Evolutionary conservation across 2,888 invertebrate genomes (phyloP).

Genomic region (Andrena marginata): DNA sequence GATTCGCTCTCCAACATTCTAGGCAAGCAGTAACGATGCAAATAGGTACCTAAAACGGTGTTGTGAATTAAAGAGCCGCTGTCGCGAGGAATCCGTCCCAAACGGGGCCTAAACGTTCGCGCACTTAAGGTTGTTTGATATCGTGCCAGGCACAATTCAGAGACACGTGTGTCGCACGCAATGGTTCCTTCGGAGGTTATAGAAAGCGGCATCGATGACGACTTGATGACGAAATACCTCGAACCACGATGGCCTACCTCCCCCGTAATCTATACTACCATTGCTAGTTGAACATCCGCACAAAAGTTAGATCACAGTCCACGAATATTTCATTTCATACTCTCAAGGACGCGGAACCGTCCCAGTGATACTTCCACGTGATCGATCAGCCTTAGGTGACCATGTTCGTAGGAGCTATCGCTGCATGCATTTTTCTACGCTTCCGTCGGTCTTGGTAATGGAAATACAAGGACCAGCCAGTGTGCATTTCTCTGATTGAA

Average conservation of each 20-base stretch:
- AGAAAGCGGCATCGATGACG: conserved; percentile 32
- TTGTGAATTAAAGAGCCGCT: too few species aligned
- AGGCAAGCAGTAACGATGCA: too few species aligned
- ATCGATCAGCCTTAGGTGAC: conserved; percentile 67
- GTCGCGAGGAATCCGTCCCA: not conserved
- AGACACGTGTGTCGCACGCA: conserved; percentile 32
- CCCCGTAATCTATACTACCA: conserved; percentile 23
- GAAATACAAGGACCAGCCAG: not conserved
- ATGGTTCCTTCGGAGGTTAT: conserved; percentile 38
- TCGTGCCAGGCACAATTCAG: conserved; percentile 1
- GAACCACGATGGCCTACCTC: conserved; percentile 15
- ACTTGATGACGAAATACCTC: conserved; percentile 37
- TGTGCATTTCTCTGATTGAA: not conserved
- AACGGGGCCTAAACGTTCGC: not conserved
- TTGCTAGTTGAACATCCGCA: conserved; percentile 58
- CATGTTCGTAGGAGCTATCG: conserved; percentile 19
- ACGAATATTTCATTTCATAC: conserved; percentile 76
- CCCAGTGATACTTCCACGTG: conserved; percentile 67
- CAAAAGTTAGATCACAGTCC: conserved; percentile 57
- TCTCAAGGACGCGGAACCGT: conserved; percentile 70
- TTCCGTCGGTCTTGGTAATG: conserved; percentile 16
- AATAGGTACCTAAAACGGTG: too few species aligned
- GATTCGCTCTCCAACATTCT: too few species aligned
- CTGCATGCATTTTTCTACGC: conserved; percentile 15
- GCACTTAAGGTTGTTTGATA: not conserved